These are phyloP conservation scores for Oasisia sp. DNA, from an alignment of 2,888 invertebrate genomes.

Conservation along the genomic window DNA sequence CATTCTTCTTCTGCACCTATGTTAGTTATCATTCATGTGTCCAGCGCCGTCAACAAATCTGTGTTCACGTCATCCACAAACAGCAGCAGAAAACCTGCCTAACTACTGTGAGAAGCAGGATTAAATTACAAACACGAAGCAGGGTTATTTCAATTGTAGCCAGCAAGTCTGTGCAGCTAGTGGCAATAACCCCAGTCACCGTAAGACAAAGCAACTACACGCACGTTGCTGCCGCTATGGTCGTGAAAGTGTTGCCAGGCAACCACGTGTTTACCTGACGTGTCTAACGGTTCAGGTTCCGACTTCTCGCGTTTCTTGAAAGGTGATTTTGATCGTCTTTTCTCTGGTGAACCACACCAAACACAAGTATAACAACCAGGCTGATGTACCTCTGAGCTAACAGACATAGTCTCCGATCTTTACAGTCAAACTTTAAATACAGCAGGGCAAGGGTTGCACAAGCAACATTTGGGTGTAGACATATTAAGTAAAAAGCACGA, in stretches of 20 bases:
- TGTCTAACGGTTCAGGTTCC: not conserved
- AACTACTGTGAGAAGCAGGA: not conserved
- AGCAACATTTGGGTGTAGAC: not conserved
- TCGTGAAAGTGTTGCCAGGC: conserved; percentile 13
- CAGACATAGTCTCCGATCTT: too few species aligned
- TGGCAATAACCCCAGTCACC: not conserved
- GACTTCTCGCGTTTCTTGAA: conserved; percentile 34
- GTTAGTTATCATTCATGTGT: not conserved
- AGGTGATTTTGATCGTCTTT: conserved; percentile 38
- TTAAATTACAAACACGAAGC: not conserved
- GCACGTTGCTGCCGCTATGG: not conserved
- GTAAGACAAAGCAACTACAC: not conserved
- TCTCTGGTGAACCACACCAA: conserved; percentile 27
- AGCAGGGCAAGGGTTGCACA: not conserved
- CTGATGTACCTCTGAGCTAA: too few species aligned
- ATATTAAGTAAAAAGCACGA: not conserved
- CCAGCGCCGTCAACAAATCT: not conserved
- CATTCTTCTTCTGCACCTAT: not conserved
- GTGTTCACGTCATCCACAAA: not conserved
- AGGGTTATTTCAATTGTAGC: not conserved
- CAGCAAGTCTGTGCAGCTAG: conserved; percentile 8
- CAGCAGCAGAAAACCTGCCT: not conserved
- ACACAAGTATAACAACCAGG: not conserved
- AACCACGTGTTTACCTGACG: not conserved
- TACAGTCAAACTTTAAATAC: too few species aligned